Conservation (phyloP, 1,140 invertebrate genomes). For the Centruroides vittatus region DNA sequence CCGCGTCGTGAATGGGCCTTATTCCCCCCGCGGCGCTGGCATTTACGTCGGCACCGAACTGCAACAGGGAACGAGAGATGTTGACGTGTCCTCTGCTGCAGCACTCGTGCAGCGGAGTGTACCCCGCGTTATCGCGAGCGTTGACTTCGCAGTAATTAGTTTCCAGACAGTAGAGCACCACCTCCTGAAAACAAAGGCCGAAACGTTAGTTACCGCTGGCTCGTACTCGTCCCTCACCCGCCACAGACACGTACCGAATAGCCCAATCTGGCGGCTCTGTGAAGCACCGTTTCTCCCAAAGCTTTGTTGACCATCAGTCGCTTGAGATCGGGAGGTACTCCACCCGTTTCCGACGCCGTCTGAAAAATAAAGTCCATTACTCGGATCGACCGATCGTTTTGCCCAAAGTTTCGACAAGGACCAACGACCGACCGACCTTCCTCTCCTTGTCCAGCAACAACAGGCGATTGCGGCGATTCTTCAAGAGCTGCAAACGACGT, state of each 20-base stretch:
- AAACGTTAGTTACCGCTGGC: too few species aligned
- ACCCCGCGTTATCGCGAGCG: constrained; percentile 82
- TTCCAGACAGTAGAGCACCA: constrained; percentile 74
- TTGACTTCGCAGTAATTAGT: constrained; percentile 63
- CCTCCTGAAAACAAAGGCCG: constrained; percentile 44
- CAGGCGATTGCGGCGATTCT: not conserved
- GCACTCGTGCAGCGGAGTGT: constrained; percentile 81
- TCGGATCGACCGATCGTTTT: too few species aligned
- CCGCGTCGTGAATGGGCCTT: constrained; percentile 72
- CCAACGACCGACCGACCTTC: not conserved
- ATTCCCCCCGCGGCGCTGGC: constrained; percentile 78
- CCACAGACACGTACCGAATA: constrained; percentile 29
- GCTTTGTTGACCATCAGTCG: constrained; percentile 84
- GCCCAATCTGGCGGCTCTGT: constrained; percentile 71
- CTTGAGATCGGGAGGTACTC: constrained; percentile 51
- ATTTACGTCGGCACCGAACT: constrained; percentile 75
- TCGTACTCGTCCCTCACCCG: too few species aligned
- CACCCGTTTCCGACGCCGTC: too few species aligned
- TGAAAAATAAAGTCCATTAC: not conserved
- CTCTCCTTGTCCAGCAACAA: not conserved
- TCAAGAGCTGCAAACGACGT: not conserved
- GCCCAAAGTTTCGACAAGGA: too few species aligned
- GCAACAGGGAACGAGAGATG: constrained; percentile 64
- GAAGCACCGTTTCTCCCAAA: constrained; percentile 76
- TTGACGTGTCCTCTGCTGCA: constrained; percentile 69